Evolutionary conservation across 2,888 invertebrate genomes (phyloP).

Genomic region (Syritta pipiens): DNA sequence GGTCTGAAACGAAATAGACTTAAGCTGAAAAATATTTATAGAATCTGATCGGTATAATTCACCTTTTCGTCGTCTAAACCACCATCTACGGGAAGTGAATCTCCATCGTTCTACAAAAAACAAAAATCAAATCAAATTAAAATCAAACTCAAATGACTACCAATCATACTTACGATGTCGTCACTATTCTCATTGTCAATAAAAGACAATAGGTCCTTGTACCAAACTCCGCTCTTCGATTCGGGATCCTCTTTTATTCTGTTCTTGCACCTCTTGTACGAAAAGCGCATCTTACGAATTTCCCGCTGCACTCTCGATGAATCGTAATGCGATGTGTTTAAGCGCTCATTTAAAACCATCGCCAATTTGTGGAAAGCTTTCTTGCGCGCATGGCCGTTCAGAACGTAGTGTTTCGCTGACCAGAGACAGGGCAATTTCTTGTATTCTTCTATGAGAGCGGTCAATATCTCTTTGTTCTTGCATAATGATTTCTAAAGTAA

Average conservation of each 20-base stretch:
- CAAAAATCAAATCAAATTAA: no score
- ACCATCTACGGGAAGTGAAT: not conserved
- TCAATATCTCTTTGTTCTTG: constrained; percentile 36
- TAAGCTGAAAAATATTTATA: no score
- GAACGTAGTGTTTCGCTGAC: constrained; percentile 39
- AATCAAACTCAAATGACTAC: no score
- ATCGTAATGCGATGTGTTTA: constrained; percentile 19
- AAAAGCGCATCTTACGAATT: constrained; percentile 32
- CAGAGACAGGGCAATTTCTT: constrained; percentile 33
- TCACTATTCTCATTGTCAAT: constrained; percentile 15
- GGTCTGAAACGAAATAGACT: not conserved
- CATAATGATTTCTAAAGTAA: constrained; percentile 19
- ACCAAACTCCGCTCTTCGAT: constrained; percentile 42
- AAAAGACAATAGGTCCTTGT: constrained; percentile 36
- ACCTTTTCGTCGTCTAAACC: not conserved
- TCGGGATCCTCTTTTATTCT: not conserved
- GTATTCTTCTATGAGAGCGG: constrained; percentile 46
- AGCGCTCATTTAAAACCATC: constrained; percentile 21
- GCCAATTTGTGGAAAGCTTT: constrained; percentile 28
- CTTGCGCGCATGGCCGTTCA: constrained; percentile 19
- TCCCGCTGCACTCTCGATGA: constrained; percentile 19
- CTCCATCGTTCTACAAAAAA: not conserved
- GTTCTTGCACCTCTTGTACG: constrained; percentile 36
- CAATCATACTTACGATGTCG: not conserved
- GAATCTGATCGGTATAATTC: not conserved